Evolutionary conservation across 2,888 invertebrate species (phyloP).

Genomic region (Malthinus flaveolus): DNA sequence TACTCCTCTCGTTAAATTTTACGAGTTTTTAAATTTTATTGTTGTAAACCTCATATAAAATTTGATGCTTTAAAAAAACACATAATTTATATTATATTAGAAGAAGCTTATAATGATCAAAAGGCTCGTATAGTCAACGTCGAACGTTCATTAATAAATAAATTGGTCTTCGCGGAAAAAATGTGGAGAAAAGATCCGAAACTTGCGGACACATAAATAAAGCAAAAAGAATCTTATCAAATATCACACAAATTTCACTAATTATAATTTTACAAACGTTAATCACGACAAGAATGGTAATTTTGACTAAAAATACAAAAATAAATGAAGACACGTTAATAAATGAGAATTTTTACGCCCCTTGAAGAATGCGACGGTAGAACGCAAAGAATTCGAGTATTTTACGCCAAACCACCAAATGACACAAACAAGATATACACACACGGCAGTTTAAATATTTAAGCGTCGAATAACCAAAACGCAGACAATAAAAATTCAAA

Average conservation of each 20-base stretch:
- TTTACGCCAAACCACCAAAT: slow-evolving; percentile 27
- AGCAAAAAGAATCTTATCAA: no score
- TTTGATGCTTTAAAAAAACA: no score
- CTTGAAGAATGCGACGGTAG: slow-evolving; percentile 30
- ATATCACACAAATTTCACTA: background rate
- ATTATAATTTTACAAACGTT: slow-evolving; percentile 17
- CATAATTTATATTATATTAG: no score
- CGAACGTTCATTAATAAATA: no score
- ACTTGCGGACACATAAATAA: no score
- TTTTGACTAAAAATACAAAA: slow-evolving; percentile 14
- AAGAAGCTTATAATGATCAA: no score
- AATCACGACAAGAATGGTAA: slow-evolving; percentile 5
- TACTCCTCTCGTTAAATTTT: no score
- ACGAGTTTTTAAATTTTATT: no score
- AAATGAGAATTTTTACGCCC: slow-evolving; percentile 33
- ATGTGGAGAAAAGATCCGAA: no score
- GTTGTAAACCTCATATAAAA: no score
- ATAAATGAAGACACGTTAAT: slow-evolving; percentile 7
- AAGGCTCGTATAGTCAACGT: no score
- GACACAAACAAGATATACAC: slow-evolving; percentile 24
- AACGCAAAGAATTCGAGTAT: slow-evolving; percentile 31
- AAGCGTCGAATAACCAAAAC: slow-evolving; percentile 21
- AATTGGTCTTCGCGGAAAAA: no score
- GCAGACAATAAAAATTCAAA: slow-evolving; percentile 28
- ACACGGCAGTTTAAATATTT: slow-evolving; percentile 22